Base-by-base conservation (phyloP, 2,113 vertebrate genomes). In the Saguinus imperator region DNA sequence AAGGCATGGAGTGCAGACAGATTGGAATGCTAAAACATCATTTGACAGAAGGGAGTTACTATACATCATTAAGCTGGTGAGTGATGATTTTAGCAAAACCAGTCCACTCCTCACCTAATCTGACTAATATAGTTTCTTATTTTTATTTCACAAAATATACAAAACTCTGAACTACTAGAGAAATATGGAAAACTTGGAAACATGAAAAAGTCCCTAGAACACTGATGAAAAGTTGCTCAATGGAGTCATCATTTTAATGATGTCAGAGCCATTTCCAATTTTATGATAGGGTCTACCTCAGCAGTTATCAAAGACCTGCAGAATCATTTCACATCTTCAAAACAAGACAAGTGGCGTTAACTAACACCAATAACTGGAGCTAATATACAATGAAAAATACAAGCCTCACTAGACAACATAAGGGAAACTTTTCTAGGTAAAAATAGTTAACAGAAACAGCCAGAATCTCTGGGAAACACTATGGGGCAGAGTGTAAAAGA, bases 311-410 rank as follows among this genome's bases (percentile, higher is more conserved):
- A 6, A 84, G 72, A 14, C 61, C 61, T 2, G 40, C 55, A 79
- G 48, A 88, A 35, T 35, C 27, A 35, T 16, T 77, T 90, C 91
- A 72, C 37, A 72, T 21, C 68, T 76, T 77, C 23, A 87, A 52
- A 88, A 68, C 13, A 80, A 89, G 18, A 48, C 32, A 58, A 48
- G 35, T 43, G 57, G 37, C 50, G 29, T 37, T 76, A 94, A 27
- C 12, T 75, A 12, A 48, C 17, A 70, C 43, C 7, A 79, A 58
- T 55, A 82, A 81, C 17, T 58, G n/a, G 68, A 45, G 17, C 35
- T 52, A 13, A 70, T 35, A 37, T 52, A 52, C 77, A 88, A 84
- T 84, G 75, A 87, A 93, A 94, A 93, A 86, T 68, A 45, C n/a
- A 87, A 37, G n/a, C n/a, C 25, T 20, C 64, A 18, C 6, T 20